phyloP scores from a whole-genome alignment of 2,113 vertebrate genomes.

The Neolamprologus toae region DNA sequence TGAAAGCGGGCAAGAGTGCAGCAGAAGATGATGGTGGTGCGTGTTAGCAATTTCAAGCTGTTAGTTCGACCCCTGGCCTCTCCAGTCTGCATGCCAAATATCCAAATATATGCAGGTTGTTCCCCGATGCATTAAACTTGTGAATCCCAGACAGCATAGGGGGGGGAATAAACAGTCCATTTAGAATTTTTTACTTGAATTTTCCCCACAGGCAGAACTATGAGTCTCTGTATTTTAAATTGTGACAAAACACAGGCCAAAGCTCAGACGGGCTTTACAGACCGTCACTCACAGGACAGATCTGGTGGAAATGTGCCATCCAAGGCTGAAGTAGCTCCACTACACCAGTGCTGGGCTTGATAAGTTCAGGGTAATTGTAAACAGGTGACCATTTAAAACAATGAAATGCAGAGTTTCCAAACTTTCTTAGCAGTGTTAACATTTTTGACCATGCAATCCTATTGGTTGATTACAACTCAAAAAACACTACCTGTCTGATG shows the following conservation, averaged over 20 bases:
- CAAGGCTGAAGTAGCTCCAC: background rate
- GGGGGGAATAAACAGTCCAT: background rate
- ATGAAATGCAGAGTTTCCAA: background rate
- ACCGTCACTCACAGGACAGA: background rate
- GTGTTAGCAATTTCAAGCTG: background rate
- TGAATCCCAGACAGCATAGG: background rate
- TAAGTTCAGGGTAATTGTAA: background rate
- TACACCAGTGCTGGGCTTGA: background rate
- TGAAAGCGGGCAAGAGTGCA: background rate
- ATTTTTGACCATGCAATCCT: background rate
- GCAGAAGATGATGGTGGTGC: background rate
- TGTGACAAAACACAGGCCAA: background rate
- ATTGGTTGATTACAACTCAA: background rate
- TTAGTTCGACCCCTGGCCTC: background rate
- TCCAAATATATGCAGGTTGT: background rate
- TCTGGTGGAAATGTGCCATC: background rate
- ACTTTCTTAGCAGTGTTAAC: background rate
- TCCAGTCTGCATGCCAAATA: background rate
- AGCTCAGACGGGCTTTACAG: background rate
- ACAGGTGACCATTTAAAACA: background rate
- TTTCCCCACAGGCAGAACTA: background rate
- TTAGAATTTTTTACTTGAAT: background rate
- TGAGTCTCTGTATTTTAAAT: background rate
- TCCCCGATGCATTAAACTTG: background rate
- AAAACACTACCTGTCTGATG: background rate